Conservation (phyloP, 2,113 vertebrate genomes). For the Zosterops borbonicus region DNA sequence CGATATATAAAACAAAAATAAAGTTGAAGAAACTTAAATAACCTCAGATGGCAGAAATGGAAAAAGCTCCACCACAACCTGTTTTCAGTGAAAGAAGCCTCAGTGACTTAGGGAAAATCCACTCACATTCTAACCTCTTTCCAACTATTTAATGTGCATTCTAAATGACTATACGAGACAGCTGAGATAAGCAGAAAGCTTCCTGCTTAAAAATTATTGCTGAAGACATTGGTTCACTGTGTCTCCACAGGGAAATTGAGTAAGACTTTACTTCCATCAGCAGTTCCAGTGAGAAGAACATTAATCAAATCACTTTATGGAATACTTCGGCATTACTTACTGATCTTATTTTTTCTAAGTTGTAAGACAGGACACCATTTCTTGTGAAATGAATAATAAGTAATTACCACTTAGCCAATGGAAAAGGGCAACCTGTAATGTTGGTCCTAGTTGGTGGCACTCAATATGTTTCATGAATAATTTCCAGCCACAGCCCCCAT, state of each 20-base stretch:
- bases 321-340: slow-evolving; percentile 16
- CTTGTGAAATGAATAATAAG: not conserved
- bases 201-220: slow-evolving; percentile 54
- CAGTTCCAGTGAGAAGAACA: slow-evolving; percentile 46
- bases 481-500: not conserved
- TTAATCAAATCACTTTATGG: slow-evolving; percentile 58
- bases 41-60: not conserved
- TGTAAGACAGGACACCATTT: slow-evolving; percentile 20
- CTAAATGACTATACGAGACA: slow-evolving; percentile 17
- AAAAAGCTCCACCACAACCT: not conserved
- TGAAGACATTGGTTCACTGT: slow-evolving; percentile 18
- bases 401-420: not conserved
- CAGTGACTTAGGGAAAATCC: not conserved
- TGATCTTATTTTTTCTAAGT: not conserved
- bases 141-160: slow-evolving; percentile 39
- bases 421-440: not conserved
- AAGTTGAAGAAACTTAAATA: slow-evolving; percentile 6
- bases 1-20: not conserved
- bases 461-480: not conserved
- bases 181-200: slow-evolving; percentile 64
- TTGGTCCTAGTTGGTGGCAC: not conserved
- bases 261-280: slow-evolving; percentile 59
- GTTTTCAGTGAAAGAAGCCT: not conserved
- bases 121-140: slow-evolving; percentile 2
- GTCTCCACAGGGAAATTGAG: slow-evolving; percentile 21